phyloP scores from a whole-genome alignment of 2,888 invertebrate species.

The Lepidochitona cinerea region DNA sequence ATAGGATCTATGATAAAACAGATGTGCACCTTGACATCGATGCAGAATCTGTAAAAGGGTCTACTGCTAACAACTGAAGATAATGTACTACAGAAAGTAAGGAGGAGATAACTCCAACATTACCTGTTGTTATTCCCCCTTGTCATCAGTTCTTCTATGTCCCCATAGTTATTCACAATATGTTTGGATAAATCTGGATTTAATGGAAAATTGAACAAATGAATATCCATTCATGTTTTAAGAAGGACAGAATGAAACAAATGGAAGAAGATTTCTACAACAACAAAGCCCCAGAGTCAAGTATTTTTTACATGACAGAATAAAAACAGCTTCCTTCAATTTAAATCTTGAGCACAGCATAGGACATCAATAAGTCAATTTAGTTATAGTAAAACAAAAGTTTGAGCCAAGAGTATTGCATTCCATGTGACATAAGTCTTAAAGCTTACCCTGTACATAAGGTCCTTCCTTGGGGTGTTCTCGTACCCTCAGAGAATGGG shows the following conservation, averaged over 20 bases:
- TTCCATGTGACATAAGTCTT: background rate
- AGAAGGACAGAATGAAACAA: no score
- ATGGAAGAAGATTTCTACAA: no score
- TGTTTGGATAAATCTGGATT: constrained; percentile 70
- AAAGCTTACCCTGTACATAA: constrained; percentile 83
- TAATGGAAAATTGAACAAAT: no score
- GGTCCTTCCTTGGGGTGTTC: constrained; percentile 86
- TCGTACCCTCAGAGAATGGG: constrained; percentile 81
- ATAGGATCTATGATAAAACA: no score
- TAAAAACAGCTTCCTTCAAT: no score
- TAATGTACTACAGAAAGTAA: background rate
- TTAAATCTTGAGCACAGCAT: no score
- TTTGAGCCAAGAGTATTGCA: background rate
- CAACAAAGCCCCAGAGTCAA: no score
- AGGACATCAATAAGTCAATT: no score
- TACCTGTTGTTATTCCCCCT: constrained; percentile 66
- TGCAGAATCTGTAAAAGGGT: background rate
- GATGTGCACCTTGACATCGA: background rate
- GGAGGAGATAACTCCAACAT: background rate
- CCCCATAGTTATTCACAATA: constrained; percentile 59
- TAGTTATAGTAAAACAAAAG: no score
- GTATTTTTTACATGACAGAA: no score
- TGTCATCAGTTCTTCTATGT: constrained; percentile 60
- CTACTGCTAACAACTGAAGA: background rate
- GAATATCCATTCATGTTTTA: no score